Conservation (phyloP, 2,888 invertebrate species). For the Dendrolimus pini region DNA sequence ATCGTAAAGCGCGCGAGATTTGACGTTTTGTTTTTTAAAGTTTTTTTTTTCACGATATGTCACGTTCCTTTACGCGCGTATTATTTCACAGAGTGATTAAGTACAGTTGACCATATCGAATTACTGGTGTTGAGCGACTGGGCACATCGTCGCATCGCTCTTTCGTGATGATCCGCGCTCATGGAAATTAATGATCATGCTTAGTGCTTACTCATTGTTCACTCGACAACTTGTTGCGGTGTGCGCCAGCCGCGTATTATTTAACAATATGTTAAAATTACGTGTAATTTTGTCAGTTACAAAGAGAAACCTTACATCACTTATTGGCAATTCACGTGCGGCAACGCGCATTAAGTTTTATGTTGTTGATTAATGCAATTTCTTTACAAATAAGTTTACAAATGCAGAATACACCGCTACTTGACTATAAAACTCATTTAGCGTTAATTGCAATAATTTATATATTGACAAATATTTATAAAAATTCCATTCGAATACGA, state of each 20-base stretch:
- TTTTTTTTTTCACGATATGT: slow-evolving; percentile 12
- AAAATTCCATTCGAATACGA: too few species aligned
- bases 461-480: too few species aligned
- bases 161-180: slow-evolving; percentile 60
- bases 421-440: not conserved
- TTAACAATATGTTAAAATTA: not conserved
- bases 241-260: slow-evolving; percentile 8
- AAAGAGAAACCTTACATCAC: not conserved
- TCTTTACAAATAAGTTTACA: not conserved
- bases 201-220: slow-evolving; percentile 33
- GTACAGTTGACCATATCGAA: slow-evolving; percentile 73
- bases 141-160: slow-evolving; percentile 56
- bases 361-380: not conserved
- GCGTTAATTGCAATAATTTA: too few species aligned
- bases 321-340: not conserved
- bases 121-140: slow-evolving; percentile 69
- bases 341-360: not conserved
- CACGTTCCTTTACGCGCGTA: slow-evolving; percentile 29
- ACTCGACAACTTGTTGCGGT: slow-evolving; percentile 41
- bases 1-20: slow-evolving; percentile 37
- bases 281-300: not conserved
- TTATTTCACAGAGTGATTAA: slow-evolving; percentile 42
- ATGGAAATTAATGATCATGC: slow-evolving; percentile 46
- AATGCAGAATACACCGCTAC: not conserved
- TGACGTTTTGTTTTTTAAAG: slow-evolving; percentile 30